Base-by-base conservation (phyloP, 2,113 vertebrate species). In the Esox niger region DNA sequence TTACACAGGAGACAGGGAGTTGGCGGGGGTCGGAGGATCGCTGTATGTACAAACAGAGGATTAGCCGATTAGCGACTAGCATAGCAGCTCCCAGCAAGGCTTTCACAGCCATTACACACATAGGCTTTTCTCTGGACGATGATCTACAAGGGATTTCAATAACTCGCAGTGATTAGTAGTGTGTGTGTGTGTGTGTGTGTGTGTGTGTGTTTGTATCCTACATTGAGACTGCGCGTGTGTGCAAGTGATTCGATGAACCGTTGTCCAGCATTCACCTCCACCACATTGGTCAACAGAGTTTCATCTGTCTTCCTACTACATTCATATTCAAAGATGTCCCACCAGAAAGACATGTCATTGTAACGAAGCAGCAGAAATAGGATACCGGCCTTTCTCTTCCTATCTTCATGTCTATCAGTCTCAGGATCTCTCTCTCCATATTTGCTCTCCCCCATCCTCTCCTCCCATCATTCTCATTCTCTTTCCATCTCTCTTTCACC, bases 131-230 rank as follows among this genome's bases (percentile, higher is more conserved):
- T 46, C 23, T 52, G 47, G 11, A 58, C 25, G 17, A 3, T 20
- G 62, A 46, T 27, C n/a, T 23, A 26, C 23, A 21, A 33, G 33
- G 31, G 21, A 25, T 62, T 35, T 9, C 7, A 43, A 43, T 11
- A 38, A 43, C 13, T 63, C 33, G 7, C 5, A 3, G 43, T 29
- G 62, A 52, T 54, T 23, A 7, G 61, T 43, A 17, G 26, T 21
- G 17, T 64, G 38, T 10, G 43, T 49, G 62, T 29, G 26, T 64
- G 62, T 30, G n/a, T n/a, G n/a, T n/a, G n/a, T n/a, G 60, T n/a
- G n/a, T n/a, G 60, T n/a, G n/a, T n/a, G n/a, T n/a, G n/a, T n/a
- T n/a, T n/a, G n/a, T n/a, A n/a, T n/a, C n/a, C 38, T 43, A 4
- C 38, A 43, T 1, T 15, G 17, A 4, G 38, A 43, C 5, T 43